Conservation (phyloP, 2,888 invertebrate genomes). For the Digitonthophagus gazella region DNA sequence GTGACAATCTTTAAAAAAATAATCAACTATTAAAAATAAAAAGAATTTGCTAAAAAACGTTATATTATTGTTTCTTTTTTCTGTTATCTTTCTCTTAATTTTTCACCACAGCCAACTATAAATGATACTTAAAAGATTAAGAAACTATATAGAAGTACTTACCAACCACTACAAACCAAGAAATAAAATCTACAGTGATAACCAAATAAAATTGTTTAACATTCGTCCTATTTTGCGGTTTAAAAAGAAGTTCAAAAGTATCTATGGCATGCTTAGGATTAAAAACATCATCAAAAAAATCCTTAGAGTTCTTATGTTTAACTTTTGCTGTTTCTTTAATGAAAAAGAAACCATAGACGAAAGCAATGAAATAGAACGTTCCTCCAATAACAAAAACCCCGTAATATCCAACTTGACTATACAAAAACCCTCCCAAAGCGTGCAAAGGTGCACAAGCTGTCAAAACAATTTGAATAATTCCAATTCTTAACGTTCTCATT, state of each 20-base stretch:
- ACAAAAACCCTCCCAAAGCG: conserved; percentile 43
- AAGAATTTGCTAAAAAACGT: too few relatives aligned
- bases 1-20: too few relatives aligned
- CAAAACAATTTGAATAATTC: conserved; percentile 53
- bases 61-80: too few relatives aligned
- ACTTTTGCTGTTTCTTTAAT: conserved; percentile 42
- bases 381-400: conserved; percentile 41
- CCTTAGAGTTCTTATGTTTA: conserved; percentile 25
- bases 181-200: conserved; percentile 33
- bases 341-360: conserved; percentile 44
- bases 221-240: conserved; percentile 40
- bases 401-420: conserved; percentile 42
- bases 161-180: conserved; percentile 20
- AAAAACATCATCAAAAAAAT: conserved; percentile 43
- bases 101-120: too few relatives aligned
- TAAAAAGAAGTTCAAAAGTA: conserved; percentile 43
- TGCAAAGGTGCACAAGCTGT: conserved; percentile 28
- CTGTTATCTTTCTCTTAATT: too few relatives aligned
- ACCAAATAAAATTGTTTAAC: conserved; percentile 38
- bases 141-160: too few relatives aligned
- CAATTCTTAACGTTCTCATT: conserved; percentile 61
- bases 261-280: conserved; percentile 44
- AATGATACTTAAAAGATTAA: too few relatives aligned
- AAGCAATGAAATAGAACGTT: conserved; percentile 39
- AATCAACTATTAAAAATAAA: too few relatives aligned